Evolutionary conservation across 2,113 vertebrate genomes (phyloP), one percentile per base, ranked within the genome.

Genomic region (Semicossyphus pulcher): DNA sequence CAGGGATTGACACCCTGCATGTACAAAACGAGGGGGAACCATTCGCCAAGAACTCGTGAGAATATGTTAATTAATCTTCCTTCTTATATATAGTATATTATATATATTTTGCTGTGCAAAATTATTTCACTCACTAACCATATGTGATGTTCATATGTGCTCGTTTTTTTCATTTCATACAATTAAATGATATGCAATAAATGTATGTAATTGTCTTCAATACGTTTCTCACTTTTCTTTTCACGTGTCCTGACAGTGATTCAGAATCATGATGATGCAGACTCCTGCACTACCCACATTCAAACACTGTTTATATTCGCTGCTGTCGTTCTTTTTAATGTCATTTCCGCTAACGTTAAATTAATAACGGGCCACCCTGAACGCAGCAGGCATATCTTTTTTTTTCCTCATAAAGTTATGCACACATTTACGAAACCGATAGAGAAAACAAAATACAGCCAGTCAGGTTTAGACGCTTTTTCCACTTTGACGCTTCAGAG

Each of bases 41-140:
- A 94, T 97, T 96, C 94, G 94, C 96, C 95, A 95, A 95, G 95
- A 96, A 85, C 90, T 91, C 86, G 90, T 91, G 82, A 81, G 94
- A 95, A 95, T 96, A 95, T 97, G 95, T 97, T 96, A 95, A 96
- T 96, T 96, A 95, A 95, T 88, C 93, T 94, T 95, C 93, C 80
- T 74, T 91, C 78, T 94, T 96, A 82, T 80, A 90, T 85, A 90
- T 89, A 90, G 56, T 80, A 84, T 94, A 97, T 95, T 71, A 84
- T 85, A 86, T 93, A 97, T 96, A 98, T 99, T 97, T 99, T 99
- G 96, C 97, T 99, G 97, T 98, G 97, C 97, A 98, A 99, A 99
- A 98, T 98, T 89, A 96, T 96, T 97, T 97, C 96, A 97, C 93
- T 96, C 95, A 97, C 96, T 96, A 97, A 98, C 96, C 94, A 96